These are phyloP conservation scores for Mandrillus leucophaeus DNA, from an alignment of 2,113 vertebrate species.

Conservation along the genomic window DNA sequence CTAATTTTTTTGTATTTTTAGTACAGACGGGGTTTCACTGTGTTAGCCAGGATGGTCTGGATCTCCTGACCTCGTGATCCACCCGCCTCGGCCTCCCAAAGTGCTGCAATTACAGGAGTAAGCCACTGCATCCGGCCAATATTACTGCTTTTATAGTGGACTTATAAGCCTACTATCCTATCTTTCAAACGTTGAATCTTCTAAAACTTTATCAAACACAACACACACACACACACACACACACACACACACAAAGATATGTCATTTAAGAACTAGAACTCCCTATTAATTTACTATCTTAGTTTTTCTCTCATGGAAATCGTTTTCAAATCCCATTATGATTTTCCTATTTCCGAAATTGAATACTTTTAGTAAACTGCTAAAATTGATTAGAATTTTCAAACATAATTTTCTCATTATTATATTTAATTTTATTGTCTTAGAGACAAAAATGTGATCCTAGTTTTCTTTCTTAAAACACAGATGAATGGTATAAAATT, in stretches of 20 bases:
- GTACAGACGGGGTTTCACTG: too few species aligned
- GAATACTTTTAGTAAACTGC: neutral
- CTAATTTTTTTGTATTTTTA: too few species aligned
- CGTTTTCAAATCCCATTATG: neutral
- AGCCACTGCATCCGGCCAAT: too few species aligned
- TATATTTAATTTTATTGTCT: slow-evolving; percentile 24
- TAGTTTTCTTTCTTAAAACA: neutral
- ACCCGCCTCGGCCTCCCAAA: too few species aligned
- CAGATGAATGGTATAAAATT: neutral
- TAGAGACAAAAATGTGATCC: neutral
- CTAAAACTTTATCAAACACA: neutral
- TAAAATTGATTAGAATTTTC: slow-evolving; percentile 1
- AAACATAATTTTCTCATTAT: neutral
- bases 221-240: neutral
- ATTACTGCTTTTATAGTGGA: neutral
- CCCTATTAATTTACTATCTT: neutral
- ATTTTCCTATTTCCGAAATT: neutral
- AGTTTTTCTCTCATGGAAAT: neutral
- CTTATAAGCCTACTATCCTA: neutral
- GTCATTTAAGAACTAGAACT: neutral
- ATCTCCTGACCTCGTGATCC: too few species aligned
- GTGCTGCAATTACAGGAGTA: too few species aligned
- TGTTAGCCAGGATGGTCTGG: too few species aligned
- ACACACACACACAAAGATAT: neutral
- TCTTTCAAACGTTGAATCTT: neutral